Evolutionary conservation across 1,140 invertebrate genomes (phyloP).

Genomic region (Lysiphlebus fabarum): DNA sequence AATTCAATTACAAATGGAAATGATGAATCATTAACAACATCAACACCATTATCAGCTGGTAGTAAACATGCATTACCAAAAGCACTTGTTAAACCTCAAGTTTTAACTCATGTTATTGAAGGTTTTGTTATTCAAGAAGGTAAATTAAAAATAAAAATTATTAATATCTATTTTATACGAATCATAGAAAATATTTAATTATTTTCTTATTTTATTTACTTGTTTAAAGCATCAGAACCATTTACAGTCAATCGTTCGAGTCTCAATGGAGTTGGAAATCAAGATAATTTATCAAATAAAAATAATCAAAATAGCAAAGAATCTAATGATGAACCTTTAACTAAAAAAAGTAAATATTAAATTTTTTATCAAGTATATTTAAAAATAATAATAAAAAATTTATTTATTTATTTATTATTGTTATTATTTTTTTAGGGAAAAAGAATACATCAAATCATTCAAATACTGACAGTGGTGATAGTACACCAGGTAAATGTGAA

Average conservation of each 20-base stretch:
- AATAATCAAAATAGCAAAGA: slow-evolving; percentile 57
- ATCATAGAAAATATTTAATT: slow-evolving; percentile 33
- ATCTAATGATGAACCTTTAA: slow-evolving; percentile 68
- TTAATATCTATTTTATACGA: slow-evolving; percentile 46
- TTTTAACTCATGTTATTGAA: slow-evolving; percentile 94
- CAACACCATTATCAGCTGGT: slow-evolving; percentile 39
- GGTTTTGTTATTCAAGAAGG: slow-evolving; percentile 95
- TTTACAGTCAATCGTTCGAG: slow-evolving; percentile 76
- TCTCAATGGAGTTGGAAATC: slow-evolving; percentile 52
- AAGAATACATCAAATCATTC: slow-evolving; percentile 47
- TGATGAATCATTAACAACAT: slow-evolving; percentile 35
- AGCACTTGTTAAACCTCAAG: slow-evolving; percentile 93
- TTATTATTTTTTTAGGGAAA: slow-evolving; percentile 38
- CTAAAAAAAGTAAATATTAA: slow-evolving; percentile 53
- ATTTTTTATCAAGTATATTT: neutral
- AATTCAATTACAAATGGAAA: slow-evolving; percentile 51
- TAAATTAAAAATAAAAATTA: slow-evolving; percentile 33
- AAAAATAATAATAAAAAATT: slow-evolving; percentile 7
- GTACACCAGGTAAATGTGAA: slow-evolving; percentile 70
- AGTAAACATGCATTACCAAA: slow-evolving; percentile 75
- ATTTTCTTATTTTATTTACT: too few species aligned
- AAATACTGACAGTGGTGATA: slow-evolving; percentile 48
- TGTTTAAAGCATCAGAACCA: slow-evolving; percentile 69
- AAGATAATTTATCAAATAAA: slow-evolving; percentile 47
- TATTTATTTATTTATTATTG: slow-evolving; percentile 24